Evolutionary conservation across 2,888 invertebrate species (phyloP).

Genomic region (Drosophila algonquin): DNA sequence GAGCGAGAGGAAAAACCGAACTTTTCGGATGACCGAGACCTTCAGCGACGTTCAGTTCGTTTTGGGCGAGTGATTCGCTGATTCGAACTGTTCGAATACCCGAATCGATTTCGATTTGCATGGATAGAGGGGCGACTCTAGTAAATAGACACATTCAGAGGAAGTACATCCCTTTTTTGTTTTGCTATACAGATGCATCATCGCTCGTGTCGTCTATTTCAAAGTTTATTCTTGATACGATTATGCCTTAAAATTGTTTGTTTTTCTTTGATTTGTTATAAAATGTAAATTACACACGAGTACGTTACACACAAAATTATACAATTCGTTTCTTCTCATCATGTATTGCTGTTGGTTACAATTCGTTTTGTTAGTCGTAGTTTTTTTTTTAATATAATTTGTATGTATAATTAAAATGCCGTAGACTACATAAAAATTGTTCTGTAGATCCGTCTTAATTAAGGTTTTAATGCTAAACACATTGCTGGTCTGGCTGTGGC

Average conservation of each 20-base stretch:
- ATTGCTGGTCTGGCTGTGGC: constrained; percentile 36
- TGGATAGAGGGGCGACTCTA: no score
- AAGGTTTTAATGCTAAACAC: constrained; percentile 60
- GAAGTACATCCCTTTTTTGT: neutral
- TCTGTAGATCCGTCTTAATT: constrained; percentile 66
- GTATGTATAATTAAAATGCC: constrained; percentile 68
- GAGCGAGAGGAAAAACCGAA: no score
- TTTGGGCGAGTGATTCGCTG: no score
- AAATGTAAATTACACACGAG: constrained; percentile 62
- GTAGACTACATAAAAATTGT: constrained; percentile 60
- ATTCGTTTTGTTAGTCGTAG: neutral
- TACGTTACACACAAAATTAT: constrained; percentile 62
- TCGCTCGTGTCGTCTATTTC: constrained; percentile 61
- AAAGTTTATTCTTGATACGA: constrained; percentile 59
- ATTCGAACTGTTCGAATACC: no score
- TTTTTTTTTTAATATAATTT: constrained; percentile 1
- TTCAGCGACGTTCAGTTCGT: no score
- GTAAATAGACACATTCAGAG: no score
- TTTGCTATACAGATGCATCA: constrained; percentile 58
- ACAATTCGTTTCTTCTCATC: constrained; percentile 26
- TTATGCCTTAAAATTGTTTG: constrained; percentile 64
- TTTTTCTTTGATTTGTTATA: constrained; percentile 52
- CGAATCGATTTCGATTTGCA: no score
- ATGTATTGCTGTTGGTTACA: constrained; percentile 8
- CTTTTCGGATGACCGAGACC: no score